phyloP scores from a whole-genome alignment of 2,113 vertebrate species.

The Eolophus roseicapilla region DNA sequence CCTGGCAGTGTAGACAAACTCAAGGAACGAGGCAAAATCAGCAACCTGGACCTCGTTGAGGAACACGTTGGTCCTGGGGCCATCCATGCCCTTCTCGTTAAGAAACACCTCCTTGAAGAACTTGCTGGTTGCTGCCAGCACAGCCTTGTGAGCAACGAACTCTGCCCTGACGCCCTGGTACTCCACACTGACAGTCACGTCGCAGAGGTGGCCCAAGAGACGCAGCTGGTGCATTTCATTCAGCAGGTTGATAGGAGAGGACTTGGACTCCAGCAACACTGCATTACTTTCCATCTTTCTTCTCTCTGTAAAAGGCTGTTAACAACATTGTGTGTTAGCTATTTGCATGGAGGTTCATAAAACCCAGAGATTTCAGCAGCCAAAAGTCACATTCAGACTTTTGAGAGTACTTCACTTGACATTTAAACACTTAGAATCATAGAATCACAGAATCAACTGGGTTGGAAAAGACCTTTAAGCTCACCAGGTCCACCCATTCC shows the following conservation, averaged over 20 bases:
- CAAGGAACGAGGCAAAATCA: constrained; percentile 87
- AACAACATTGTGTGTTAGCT: background rate
- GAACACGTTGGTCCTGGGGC: constrained; percentile 72
- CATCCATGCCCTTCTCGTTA: constrained; percentile 66
- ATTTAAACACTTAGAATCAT: background rate
- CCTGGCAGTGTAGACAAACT: constrained; percentile 91
- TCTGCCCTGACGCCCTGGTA: constrained; percentile 83
- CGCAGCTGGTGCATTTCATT: constrained; percentile 88
- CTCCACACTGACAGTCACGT: constrained; percentile 89
- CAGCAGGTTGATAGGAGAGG: constrained; percentile 82
- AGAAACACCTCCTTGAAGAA: constrained; percentile 91
- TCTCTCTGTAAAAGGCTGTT: constrained; percentile 34
- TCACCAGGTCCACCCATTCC: accelerated
- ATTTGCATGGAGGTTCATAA: background rate
- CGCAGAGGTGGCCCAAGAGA: constrained; percentile 86
- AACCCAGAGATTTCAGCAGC: accelerated
- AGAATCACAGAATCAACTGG: accelerated
- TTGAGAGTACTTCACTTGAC: background rate
- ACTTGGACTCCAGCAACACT: constrained; percentile 84
- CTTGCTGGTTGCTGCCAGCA: constrained; percentile 92
- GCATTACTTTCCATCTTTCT: constrained; percentile 81
- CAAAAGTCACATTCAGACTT: accelerated
- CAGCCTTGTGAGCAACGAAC: constrained; percentile 89
- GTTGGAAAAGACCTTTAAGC: accelerated
- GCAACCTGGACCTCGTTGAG: constrained; percentile 79